Conservation (phyloP, 2,113 vertebrate genomes). For the Verasper variegatus region DNA sequence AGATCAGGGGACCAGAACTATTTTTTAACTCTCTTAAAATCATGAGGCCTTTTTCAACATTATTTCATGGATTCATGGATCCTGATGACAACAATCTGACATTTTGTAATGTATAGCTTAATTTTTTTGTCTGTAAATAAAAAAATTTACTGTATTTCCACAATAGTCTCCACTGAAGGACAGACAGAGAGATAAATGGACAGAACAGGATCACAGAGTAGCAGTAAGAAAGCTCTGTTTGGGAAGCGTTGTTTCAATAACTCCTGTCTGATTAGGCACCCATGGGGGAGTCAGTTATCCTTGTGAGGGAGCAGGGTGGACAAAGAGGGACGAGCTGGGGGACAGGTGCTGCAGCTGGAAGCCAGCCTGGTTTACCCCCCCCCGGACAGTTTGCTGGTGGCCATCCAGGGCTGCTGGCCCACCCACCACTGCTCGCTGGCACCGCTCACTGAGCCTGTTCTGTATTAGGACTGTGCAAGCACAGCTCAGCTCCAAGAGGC, state of each 20-base stretch:
- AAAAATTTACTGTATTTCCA: too few species aligned
- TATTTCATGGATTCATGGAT: too few species aligned
- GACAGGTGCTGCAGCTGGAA: slow-evolving; percentile 59
- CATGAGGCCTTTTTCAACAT: too few species aligned
- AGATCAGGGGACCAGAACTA: too few species aligned
- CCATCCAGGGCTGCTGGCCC: slow-evolving; percentile 28
- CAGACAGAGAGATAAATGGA: too few species aligned
- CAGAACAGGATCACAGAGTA: background rate
- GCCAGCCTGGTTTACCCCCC: slow-evolving; percentile 18
- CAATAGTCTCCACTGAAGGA: too few species aligned
- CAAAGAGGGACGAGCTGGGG: slow-evolving; percentile 7
- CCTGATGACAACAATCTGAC: too few species aligned
- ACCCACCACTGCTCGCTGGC: slow-evolving; percentile 17
- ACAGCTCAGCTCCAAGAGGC: slow-evolving; percentile 14
- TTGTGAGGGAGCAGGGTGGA: slow-evolving; percentile 5
- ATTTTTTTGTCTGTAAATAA: too few species aligned
- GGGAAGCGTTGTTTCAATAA: slow-evolving; percentile 58
- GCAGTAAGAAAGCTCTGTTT: slow-evolving; percentile 24
- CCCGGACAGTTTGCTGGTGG: slow-evolving; percentile 36
- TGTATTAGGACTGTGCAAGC: slow-evolving; percentile 25
- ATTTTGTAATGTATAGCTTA: too few species aligned
- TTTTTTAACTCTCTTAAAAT: too few species aligned
- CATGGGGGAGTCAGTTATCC: slow-evolving; percentile 34
- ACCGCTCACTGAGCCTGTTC: slow-evolving; percentile 32
- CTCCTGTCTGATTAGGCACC: slow-evolving; percentile 57